These are phyloP conservation scores for Heliconius eleuchia DNA, from an alignment of 1,140 invertebrate species.

Conservation along the genomic window DNA sequence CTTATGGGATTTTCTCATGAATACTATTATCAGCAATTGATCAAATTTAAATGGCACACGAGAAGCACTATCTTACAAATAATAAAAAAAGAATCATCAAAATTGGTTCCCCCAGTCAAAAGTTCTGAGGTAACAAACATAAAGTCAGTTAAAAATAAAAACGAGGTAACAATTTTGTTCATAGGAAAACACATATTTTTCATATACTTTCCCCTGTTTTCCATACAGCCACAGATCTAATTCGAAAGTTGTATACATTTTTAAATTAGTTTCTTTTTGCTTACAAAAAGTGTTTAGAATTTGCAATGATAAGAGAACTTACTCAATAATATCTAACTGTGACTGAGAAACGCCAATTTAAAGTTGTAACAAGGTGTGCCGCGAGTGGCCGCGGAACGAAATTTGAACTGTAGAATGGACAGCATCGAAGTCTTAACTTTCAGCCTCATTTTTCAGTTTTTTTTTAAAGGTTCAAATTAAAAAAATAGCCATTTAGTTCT, in stretches of 20 bases:
- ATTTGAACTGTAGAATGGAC: conserved; percentile 66
- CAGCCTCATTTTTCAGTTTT: conserved; percentile 54
- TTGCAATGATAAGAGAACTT: conserved; percentile 15
- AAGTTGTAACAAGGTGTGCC: conserved; percentile 78
- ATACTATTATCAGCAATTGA: too few species aligned
- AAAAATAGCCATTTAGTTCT: not conserved
- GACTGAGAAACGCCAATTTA: conserved; percentile 80
- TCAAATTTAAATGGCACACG: too few species aligned
- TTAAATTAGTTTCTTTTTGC: conserved; percentile 21
- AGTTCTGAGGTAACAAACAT: too few species aligned
- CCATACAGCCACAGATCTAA: not conserved
- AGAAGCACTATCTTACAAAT: too few species aligned
- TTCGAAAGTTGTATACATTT: conserved; percentile 2
- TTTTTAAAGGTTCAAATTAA: conserved; percentile 44
- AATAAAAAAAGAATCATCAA: too few species aligned
- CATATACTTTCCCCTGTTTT: not conserved
- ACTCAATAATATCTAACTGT: conserved; percentile 52
- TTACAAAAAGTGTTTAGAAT: conserved; percentile 14
- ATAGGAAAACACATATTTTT: too few species aligned
- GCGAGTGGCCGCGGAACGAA: conserved; percentile 74
- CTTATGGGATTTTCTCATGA: too few species aligned
- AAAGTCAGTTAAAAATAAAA: too few species aligned
- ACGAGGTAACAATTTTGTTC: too few species aligned
- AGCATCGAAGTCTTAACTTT: conserved; percentile 32
- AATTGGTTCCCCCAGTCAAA: too few species aligned